Evolutionary conservation across 2,888 invertebrate species (phyloP), one percentile per base, ranked within the genome.

Genomic region (Eueremaeus valkanovi): DNA sequence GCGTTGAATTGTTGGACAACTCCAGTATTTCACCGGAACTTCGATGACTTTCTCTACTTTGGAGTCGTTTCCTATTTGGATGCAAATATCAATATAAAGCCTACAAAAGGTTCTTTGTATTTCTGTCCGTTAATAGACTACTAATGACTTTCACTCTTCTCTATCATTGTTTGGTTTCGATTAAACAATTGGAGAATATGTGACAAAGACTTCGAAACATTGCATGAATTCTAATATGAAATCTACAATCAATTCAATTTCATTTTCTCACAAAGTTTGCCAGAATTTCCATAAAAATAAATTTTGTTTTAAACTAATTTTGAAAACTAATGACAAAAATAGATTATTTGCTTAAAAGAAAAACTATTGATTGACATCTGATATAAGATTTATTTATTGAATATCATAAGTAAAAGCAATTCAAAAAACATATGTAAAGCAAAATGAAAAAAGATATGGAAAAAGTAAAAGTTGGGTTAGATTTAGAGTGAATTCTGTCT

Each of bases 31-130:
- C 24, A 27, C 55, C 55, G 55, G 55, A 55, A 55, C 21, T 55
- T 31, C 31, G 33, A 18, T 8, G 6, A 33, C 33, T 36, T 55
- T 16, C 9, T n/a, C 31, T n/a, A 29, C 31, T 18, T 61, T 63
- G n/a, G 63, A 13, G 63, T 63, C 61, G 31, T 61, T 63, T 63
- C 31, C 63, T 63, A 31, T 63, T 63, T 3, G 31, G 33, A 63
- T 63, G 33, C n/a, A 63, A 63, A 63, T 29, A n/a, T n/a, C n/a
- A n/a, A n/a, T n/a, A 51, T 51, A 51, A 51, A 11, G 5, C n/a
- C 6, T 6, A 31, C 61, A 6, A 31, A 61, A 51, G 29, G 6
- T 13, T 29, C 18, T 27, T n/a, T n/a, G 1, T 61, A 2, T 27
- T 29, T 61, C 61, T 6, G 27, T 1, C 27, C n/a, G 11, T 33